A percentile compares a stretch with the other conserved stretches of the same genome.
Conservation (phyloP, 64 coral and sea anemone genomes). For the Pocillopora verrucosa region DNA sequence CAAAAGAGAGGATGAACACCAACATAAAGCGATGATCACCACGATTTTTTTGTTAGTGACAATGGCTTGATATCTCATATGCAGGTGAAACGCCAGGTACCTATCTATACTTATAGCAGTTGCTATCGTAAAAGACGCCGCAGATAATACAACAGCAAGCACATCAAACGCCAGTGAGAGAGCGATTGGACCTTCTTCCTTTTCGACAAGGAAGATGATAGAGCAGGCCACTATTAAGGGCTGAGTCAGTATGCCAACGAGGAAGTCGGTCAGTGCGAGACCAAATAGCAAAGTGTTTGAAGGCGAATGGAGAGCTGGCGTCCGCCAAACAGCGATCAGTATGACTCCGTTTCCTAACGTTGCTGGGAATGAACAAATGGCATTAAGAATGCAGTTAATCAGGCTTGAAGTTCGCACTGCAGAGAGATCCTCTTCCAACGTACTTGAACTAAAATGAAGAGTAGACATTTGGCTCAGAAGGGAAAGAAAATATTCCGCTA, state of each 20-base stretch:
- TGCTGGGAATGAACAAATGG: neutral
- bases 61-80: conserved; percentile 56
- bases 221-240: neutral
- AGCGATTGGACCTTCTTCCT: neutral
- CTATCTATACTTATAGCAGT: conserved; percentile 53
- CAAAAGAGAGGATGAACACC: neutral
- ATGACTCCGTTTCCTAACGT: conserved; percentile 21
- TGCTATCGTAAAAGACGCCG: conserved; percentile 19
- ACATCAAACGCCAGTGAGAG: neutral
- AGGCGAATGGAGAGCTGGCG: conserved; percentile 38
- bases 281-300: conserved; percentile 40
- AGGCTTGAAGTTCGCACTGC: neutral
- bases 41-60: conserved; percentile 44
- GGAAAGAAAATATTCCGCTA: neutral
- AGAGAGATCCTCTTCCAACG: neutral
- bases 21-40: conserved; percentile 11
- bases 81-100: conserved; percentile 45
- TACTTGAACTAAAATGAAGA: neutral
- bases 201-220: neutral
- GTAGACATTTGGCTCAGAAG: neutral
- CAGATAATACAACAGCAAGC: neutral
- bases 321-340: conserved; percentile 9
- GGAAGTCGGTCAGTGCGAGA: conserved; percentile 37
- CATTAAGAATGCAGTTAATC: neutral
- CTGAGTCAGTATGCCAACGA: conserved; percentile 9